A percentile compares a stretch with the other conserved stretches of the same genome.
Evolutionary conservation across 2,113 vertebrate species (phyloP).

Genomic region (Balaeniceps rex): DNA sequence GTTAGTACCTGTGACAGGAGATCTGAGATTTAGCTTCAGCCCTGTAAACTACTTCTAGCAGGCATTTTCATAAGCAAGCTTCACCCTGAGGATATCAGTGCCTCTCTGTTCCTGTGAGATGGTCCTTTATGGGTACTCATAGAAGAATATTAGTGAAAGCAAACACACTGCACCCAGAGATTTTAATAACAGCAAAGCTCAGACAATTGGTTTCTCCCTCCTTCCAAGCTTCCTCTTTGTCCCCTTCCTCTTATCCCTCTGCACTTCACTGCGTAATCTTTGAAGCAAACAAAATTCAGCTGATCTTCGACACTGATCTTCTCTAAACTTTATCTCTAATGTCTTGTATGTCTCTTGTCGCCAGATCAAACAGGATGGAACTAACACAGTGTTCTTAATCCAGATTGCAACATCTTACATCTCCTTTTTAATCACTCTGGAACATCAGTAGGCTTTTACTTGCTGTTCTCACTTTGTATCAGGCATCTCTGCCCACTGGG

Average conservation of each 20-base stretch:
- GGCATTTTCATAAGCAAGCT: not conserved
- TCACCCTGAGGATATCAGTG: not conserved
- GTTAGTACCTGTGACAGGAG: not conserved
- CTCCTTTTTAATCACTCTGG: not conserved
- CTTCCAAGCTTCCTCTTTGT: not conserved
- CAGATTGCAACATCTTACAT: not conserved
- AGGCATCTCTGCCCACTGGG: not conserved
- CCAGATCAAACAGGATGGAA: not conserved
- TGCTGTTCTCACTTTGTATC: not conserved
- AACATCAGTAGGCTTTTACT: not conserved
- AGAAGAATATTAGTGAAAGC: not conserved
- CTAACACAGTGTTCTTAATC: not conserved
- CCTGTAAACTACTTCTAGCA: not conserved
- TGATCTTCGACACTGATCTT: not conserved
- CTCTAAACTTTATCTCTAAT: not conserved
- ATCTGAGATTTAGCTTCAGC: not conserved
- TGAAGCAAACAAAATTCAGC: not conserved
- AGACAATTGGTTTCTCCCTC: not conserved
- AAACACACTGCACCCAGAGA: not conserved
- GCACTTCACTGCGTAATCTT: accelerated
- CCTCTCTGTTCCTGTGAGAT: not conserved
- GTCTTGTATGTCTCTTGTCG: not conserved
- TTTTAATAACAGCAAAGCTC: not conserved
- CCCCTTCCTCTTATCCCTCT: not conserved
- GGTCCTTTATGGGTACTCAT: not conserved